phyloP scores from a whole-genome alignment of 2,113 vertebrate species.

The Cebidichthys violaceus region DNA sequence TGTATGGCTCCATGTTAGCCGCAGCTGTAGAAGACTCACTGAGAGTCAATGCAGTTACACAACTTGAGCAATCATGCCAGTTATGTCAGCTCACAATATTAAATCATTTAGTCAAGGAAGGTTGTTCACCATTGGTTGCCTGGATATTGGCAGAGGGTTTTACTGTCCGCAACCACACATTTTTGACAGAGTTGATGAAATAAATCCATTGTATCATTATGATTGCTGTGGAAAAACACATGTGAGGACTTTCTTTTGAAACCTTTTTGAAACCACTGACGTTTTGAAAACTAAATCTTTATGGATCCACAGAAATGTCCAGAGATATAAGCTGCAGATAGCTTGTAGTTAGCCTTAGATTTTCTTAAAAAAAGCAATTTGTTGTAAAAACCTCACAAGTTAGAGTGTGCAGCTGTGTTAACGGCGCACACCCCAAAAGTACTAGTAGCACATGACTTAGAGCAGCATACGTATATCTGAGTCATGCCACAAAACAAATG shows the following conservation, averaged over 20 bases:
- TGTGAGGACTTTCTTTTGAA: not conserved
- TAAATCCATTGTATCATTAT: conserved; percentile 13
- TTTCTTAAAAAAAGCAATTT: not conserved
- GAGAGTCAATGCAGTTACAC: conserved; percentile 45
- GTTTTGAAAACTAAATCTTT: not conserved
- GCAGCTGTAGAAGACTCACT: conserved; percentile 66
- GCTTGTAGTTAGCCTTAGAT: conserved; percentile 12
- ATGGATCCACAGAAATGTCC: not conserved
- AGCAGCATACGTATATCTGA: conserved; percentile 34
- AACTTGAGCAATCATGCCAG: conserved; percentile 32
- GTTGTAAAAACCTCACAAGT: too few species aligned
- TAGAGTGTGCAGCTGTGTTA: too few species aligned
- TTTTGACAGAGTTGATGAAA: conserved; percentile 4
- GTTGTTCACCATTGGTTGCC: conserved; percentile 11
- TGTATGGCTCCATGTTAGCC: conserved; percentile 41
- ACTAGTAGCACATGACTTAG: conserved; percentile 52
- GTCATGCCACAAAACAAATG: conserved; percentile 56
- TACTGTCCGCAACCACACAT: not conserved
- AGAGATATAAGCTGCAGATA: conserved; percentile 4
- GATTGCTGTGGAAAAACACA: conserved; percentile 1
- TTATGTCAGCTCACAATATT: conserved; percentile 40
- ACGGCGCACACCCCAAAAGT: too few species aligned
- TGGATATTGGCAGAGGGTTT: conserved; percentile 21
- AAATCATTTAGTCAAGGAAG: conserved; percentile 37
- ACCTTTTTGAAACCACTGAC: not conserved